Evolutionary conservation across 2,797 vertebrate species (phyloP).

Genomic region (Gambelia wislizenii): DNA sequence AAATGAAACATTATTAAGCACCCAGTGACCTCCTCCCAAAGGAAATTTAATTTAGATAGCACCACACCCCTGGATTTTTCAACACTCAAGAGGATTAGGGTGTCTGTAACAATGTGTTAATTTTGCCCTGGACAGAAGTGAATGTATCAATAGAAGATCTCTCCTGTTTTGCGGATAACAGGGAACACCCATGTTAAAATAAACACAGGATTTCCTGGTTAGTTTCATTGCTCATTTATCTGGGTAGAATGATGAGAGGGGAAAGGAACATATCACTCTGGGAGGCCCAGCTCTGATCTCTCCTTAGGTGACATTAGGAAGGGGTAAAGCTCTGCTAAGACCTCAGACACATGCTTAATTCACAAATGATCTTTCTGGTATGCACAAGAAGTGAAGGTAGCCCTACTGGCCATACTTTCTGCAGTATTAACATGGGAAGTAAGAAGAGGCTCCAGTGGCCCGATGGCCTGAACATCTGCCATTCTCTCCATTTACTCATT

Average conservation of each 20-base stretch:
- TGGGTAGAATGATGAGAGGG: not conserved
- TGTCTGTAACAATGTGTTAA: no score
- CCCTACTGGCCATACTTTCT: not conserved
- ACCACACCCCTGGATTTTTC: no score
- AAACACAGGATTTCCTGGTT: not conserved
- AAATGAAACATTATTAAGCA: no score
- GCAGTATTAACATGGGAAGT: not conserved
- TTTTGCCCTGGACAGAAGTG: not conserved
- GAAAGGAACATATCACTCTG: not conserved
- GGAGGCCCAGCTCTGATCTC: not conserved
- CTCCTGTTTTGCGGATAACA: not conserved
- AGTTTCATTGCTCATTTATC: not conserved
- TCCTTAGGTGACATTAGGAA: not conserved
- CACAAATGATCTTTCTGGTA: not conserved
- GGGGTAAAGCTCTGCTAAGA: not conserved
- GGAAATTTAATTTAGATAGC: no score
- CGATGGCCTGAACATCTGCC: no score
- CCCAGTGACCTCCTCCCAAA: not conserved
- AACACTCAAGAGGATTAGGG: no score
- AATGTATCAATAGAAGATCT: not conserved
- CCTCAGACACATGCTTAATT: not conserved
- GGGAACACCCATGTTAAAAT: not conserved
- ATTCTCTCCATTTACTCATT: no score
- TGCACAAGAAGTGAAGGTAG: not conserved
- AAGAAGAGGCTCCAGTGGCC: not conserved